phyloP scores from a whole-genome alignment of 1,140 invertebrate species.

The Planococcus citri region DNA sequence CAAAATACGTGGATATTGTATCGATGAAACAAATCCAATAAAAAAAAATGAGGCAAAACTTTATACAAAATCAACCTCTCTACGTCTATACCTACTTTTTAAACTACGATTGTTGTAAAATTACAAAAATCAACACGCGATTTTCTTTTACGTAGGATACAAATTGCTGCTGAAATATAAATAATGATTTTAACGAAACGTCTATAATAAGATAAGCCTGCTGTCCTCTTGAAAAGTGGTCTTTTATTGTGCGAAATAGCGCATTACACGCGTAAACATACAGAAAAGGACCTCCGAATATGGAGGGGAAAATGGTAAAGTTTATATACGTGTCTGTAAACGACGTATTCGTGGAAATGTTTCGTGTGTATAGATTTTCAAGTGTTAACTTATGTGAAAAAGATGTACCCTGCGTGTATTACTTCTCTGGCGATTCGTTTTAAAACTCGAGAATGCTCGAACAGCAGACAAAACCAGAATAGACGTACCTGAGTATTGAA shows the following conservation, averaged over 20 bases:
- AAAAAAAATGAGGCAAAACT: neutral
- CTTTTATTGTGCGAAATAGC: too few species aligned
- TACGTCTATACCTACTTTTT: too few species aligned
- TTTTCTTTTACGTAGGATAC: neutral
- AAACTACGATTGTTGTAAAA: neutral
- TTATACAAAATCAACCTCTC: neutral
- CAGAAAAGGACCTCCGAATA: too few species aligned
- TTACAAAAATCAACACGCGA: neutral
- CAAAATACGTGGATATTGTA: neutral
- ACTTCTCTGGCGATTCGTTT: neutral
- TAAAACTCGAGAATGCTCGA: neutral
- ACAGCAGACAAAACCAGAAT: neutral
- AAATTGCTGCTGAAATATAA: neutral
- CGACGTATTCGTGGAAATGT: neutral
- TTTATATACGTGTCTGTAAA: neutral
- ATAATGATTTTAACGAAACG: neutral
- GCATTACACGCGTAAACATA: too few species aligned
- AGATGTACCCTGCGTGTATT: neutral
- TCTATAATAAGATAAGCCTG: neutral
- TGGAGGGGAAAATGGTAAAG: neutral
- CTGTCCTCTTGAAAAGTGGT: neutral
- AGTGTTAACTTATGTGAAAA: neutral
- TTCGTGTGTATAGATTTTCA: neutral
- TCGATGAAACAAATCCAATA: neutral
- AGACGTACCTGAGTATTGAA: neutral